Evolutionary conservation across 2,888 invertebrate species (phyloP).

Genomic region (Petrophora chlorosata): DNA sequence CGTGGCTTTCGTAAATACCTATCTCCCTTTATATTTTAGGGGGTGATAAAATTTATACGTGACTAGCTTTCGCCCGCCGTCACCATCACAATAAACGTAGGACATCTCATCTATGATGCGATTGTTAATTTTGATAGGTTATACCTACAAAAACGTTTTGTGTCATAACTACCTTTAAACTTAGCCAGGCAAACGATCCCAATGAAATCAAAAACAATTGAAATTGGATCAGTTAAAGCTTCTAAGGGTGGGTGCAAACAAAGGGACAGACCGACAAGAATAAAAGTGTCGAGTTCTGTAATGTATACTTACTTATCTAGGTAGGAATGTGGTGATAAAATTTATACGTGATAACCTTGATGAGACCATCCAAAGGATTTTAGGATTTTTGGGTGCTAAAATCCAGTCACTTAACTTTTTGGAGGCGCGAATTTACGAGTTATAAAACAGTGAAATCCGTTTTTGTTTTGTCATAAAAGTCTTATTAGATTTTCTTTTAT

Average conservation of each 20-base stretch:
- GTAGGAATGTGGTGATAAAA: conserved; percentile 3
- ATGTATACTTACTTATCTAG: too few relatives aligned
- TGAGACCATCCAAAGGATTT: conserved; percentile 14
- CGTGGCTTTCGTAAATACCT: conserved; percentile 21
- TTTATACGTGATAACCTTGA: conserved; percentile 12
- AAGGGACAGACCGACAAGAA: too few relatives aligned
- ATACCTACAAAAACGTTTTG: too few relatives aligned
- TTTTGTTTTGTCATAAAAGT: conserved; percentile 32
- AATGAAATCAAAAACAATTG: too few relatives aligned
- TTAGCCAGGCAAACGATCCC: too few relatives aligned
- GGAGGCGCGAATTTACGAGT: conserved; percentile 12
- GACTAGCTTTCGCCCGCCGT: conserved; percentile 9
- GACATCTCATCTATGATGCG: not conserved
- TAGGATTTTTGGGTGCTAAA: conserved; percentile 19
- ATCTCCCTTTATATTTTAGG: conserved; percentile 12
- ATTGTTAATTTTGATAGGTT: not conserved
- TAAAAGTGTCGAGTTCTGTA: too few relatives aligned
- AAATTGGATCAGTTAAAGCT: too few relatives aligned
- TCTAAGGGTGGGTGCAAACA: too few relatives aligned
- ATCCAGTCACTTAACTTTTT: conserved; percentile 18
- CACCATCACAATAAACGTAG: not conserved
- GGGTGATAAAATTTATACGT: conserved; percentile 15
- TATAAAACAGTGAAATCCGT: conserved; percentile 20
- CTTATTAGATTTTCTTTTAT: conserved; percentile 27
- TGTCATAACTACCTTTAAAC: too few relatives aligned